Conservation (phyloP, 2,888 invertebrate genomes). For the Drosophila mimetica region DNA sequence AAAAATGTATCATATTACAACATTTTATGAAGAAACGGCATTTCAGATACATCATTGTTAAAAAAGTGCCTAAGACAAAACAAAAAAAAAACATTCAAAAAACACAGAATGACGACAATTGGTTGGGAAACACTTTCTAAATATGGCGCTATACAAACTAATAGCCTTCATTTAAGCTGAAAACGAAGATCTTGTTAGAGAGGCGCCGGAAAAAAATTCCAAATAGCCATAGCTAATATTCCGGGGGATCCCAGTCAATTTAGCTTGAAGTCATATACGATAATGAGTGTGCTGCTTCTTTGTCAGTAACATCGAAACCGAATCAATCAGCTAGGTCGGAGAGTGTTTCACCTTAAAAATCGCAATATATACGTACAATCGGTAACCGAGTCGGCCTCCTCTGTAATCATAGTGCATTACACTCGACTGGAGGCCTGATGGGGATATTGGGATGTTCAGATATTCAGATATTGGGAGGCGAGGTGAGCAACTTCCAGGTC, state of each 20-base stretch:
- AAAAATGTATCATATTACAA: too few relatives aligned
- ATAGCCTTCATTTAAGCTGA: constrained; percentile 6
- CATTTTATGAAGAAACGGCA: too few relatives aligned
- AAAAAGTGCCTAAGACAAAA: too few relatives aligned
- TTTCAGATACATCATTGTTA: not conserved
- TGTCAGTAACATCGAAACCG: constrained; percentile 5
- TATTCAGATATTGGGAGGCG: not conserved
- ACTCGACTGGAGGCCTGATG: constrained; percentile 33
- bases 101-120: not conserved
- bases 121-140: constrained; percentile 11
- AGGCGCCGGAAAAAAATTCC: not conserved
- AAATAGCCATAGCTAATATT: constrained; percentile 13
- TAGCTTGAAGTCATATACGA: constrained; percentile 3
- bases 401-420: constrained; percentile 47
- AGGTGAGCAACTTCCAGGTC: constrained; percentile 65
- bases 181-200: constrained; percentile 1
- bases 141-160: not conserved
- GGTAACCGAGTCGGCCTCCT: constrained; percentile 30
- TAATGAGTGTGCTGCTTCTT: not conserved
- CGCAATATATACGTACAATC: constrained; percentile 13
- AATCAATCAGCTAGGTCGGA: constrained; percentile 15
- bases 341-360: constrained; percentile 15
- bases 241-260: constrained; percentile 9
- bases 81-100: not conserved
- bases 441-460: constrained; percentile 3